Conservation (phyloP, 37 sponge, comb jelly and placozoan species). For the Corticium candelabrum region DNA sequence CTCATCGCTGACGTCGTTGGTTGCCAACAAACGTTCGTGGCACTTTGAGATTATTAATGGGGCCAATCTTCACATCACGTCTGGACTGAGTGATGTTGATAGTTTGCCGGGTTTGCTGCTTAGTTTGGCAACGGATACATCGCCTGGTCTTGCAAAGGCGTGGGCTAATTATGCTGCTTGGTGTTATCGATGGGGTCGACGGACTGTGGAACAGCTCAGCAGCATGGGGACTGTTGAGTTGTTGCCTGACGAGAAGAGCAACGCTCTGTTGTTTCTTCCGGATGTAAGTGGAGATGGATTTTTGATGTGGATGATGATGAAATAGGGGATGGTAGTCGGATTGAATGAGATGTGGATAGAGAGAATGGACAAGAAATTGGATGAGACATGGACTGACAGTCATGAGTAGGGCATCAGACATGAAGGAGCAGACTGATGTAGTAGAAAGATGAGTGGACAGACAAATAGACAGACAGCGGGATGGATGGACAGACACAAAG, state of each 20-base stretch:
- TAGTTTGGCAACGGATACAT: constrained; percentile 52
- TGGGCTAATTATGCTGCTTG: constrained; percentile 84
- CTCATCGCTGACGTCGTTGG: neutral
- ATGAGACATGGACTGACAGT: too few relatives aligned
- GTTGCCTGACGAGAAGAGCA: constrained; percentile 12
- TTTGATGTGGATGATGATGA: neutral
- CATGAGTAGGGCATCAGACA: too few relatives aligned
- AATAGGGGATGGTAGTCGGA: neutral
- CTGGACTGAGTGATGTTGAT: neutral
- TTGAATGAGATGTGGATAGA: neutral
- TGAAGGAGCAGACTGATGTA: too few relatives aligned
- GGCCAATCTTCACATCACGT: neutral
- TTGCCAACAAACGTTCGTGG: neutral
- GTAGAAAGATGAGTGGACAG: too few relatives aligned
- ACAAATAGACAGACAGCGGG: neutral
- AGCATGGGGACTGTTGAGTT: neutral
- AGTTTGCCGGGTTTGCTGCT: constrained; percentile 54
- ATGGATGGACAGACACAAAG: too few relatives aligned
- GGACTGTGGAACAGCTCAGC: constrained; percentile 49
- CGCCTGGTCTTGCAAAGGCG: constrained; percentile 72
- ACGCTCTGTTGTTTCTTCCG: neutral
- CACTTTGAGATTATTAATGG: neutral
- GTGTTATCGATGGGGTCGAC: constrained; percentile 81
- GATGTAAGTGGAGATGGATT: neutral
- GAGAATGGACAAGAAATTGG: neutral